Conservation (phyloP, 2,888 invertebrate species). For the Drosophila melanosoma region DNA sequence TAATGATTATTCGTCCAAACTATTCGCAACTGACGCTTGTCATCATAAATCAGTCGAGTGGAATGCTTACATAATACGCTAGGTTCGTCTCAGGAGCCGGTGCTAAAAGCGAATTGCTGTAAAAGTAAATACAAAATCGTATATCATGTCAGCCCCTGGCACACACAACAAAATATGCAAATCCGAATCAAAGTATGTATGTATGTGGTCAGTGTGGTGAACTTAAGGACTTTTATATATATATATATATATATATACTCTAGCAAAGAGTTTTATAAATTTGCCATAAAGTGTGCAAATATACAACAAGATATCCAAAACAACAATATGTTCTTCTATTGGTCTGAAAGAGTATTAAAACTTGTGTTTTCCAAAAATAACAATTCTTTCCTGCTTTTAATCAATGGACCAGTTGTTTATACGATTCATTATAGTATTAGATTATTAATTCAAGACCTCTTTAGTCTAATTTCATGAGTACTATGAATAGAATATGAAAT, state of each 20-base stretch:
- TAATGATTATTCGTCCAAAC: slow-evolving; percentile 7
- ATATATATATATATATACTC: neutral
- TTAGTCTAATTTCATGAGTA: neutral
- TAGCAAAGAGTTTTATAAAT: neutral
- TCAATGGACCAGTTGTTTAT: neutral
- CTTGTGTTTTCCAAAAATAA: neutral
- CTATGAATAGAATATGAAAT: neutral
- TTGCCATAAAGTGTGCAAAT: neutral
- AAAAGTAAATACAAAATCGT: slow-evolving; percentile 69
- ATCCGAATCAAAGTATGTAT: slow-evolving; percentile 25
- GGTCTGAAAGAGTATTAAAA: neutral
- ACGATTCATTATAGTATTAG: neutral
- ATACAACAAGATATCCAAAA: neutral
- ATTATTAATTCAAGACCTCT: neutral
- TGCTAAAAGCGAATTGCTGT: slow-evolving; percentile 70
- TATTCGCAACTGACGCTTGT: slow-evolving; percentile 37
- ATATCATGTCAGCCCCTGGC: slow-evolving; percentile 58
- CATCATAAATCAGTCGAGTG: slow-evolving; percentile 52
- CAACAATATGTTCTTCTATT: neutral
- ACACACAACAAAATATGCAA: slow-evolving; percentile 41
- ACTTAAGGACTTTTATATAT: neutral
- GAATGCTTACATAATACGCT: slow-evolving; percentile 61
- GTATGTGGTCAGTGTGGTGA: neutral
- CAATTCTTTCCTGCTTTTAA: too few species aligned
- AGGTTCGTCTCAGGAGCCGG: slow-evolving; percentile 36